Percentiles rank a stretch among this genome's conserved stretches.
Conservation (phyloP, 2,113 vertebrate species). For the Microtus oregoni region DNA sequence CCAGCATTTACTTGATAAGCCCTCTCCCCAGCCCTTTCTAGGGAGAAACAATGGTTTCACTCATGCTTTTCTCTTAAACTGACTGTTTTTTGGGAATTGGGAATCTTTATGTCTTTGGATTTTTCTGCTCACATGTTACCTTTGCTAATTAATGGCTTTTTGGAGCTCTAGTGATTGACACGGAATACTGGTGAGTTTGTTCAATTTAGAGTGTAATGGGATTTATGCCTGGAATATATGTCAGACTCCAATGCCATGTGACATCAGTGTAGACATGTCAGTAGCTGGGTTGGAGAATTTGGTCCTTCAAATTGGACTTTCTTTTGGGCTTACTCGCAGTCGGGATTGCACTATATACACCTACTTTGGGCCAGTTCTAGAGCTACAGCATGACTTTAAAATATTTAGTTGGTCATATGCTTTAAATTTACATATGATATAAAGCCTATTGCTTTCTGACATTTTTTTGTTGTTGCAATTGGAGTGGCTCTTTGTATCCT, state of each 20-base stretch:
- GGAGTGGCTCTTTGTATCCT: not conserved
- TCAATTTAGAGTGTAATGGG: not conserved
- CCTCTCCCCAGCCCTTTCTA: constrained; percentile 57
- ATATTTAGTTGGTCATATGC: not conserved
- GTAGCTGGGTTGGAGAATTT: constrained; percentile 44
- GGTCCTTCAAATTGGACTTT: constrained; percentile 13
- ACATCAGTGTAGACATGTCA: not conserved
- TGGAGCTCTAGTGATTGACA: not conserved
- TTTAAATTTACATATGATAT: constrained; percentile 34
- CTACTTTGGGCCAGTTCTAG: not conserved
- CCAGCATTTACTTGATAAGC: too few species aligned
- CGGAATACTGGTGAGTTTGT: not conserved
- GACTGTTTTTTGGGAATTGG: constrained; percentile 23
- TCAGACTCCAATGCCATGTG: constrained; percentile 40
- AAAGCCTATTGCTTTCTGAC: constrained; percentile 11
- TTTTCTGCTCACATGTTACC: not conserved
- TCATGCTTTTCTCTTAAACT: not conserved
- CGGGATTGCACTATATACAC: constrained; percentile 8
- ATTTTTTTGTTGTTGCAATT: constrained; percentile 2
- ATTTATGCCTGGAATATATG: not conserved
- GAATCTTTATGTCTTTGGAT: constrained; percentile 47
- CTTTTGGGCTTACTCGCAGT: not conserved
- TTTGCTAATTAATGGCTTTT: constrained; percentile 30
- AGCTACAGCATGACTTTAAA: constrained; percentile 33
- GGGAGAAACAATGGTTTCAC: constrained; percentile 3